Evolutionary conservation across 1,140 invertebrate species (phyloP).

Genomic region (Ooceraea biroi): DNA sequence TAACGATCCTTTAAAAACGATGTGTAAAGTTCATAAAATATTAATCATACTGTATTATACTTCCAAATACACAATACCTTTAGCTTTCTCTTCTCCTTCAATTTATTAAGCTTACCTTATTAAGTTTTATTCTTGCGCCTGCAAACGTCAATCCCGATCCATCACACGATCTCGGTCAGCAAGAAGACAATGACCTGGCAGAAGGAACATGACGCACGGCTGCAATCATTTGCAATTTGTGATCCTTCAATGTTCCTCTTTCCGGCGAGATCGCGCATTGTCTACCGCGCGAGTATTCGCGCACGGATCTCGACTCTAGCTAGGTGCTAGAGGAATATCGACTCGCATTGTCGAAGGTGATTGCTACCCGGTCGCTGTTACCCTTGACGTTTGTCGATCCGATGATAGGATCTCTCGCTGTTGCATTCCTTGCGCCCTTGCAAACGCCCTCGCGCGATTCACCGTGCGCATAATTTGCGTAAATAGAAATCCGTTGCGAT

Average conservation of each 20-base stretch:
- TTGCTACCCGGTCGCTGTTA: conserved; percentile 41
- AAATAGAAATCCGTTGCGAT: conserved; percentile 48
- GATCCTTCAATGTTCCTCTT: background rate
- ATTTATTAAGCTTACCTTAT: conserved; percentile 1
- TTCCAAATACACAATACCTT: background rate
- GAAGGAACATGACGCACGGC: conserved; percentile 2
- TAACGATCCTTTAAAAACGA: background rate
- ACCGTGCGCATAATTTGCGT: conserved; percentile 32
- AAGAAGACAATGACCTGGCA: conserved; percentile 8
- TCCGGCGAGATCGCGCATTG: conserved; percentile 27
- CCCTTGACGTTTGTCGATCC: conserved; percentile 49
- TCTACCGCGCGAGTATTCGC: conserved; percentile 9
- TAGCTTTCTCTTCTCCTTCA: background rate
- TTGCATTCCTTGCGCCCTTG: conserved; percentile 38
- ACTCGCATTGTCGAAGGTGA: conserved; percentile 30
- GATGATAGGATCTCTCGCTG: conserved; percentile 42
- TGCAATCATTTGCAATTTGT: conserved; percentile 18
- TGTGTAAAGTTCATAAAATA: background rate
- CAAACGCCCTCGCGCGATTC: conserved; percentile 22
- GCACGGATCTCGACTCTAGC: conserved; percentile 15
- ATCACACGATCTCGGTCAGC: conserved; percentile 2
- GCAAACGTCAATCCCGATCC: conserved; percentile 31
- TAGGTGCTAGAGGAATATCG: conserved; percentile 5
- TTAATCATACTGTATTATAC: background rate
- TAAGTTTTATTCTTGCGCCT: background rate